A percentile compares a stretch with the other conserved stretches of the same genome.
These are phyloP conservation scores for Schizopygopsis pylzovi DNA, from an alignment of 2,797 vertebrate species.

Conservation along the genomic window DNA sequence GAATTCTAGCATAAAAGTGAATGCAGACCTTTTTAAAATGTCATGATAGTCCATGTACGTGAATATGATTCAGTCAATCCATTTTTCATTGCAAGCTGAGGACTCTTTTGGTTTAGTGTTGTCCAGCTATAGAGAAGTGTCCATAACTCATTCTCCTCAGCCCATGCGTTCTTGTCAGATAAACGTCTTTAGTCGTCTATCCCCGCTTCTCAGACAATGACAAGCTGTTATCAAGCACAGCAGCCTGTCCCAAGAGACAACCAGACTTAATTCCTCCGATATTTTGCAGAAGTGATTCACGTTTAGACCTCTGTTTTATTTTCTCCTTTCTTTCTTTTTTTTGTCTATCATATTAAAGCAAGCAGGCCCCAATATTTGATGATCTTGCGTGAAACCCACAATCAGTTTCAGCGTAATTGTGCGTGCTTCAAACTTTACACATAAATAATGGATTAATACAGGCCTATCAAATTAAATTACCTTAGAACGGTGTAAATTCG, in stretches of 20 bases:
- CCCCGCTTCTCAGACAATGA: conserved; percentile 67
- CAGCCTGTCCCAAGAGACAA: conserved; percentile 54
- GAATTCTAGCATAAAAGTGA: background rate
- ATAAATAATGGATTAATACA: background rate
- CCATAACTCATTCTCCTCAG: conserved; percentile 43
- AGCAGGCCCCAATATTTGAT: background rate
- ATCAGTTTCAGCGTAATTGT: background rate
- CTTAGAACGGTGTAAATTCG: too few relatives aligned
- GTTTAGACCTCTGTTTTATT: conserved; percentile 61
- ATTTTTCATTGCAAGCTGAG: background rate
- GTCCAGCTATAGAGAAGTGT: conserved; percentile 37
- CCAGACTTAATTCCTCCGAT: conserved; percentile 39
- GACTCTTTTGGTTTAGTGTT: conserved; percentile 23
- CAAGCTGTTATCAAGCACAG: conserved; percentile 52
- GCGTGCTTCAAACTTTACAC: background rate
- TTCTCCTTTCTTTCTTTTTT: background rate
- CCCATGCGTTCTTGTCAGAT: conserved; percentile 52
- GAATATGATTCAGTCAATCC: background rate
- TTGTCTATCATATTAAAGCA: background rate
- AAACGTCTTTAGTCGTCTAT: conserved; percentile 62
- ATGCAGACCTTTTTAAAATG: background rate
- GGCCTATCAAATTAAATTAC: background rate
- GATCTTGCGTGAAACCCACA: background rate
- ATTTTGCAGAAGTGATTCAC: conserved; percentile 29
- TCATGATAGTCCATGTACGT: background rate